Evolutionary conservation across 1,140 invertebrate species (phyloP), one percentile per base, ranked within the genome.

Genomic region (Pachypeltis micranthus): DNA sequence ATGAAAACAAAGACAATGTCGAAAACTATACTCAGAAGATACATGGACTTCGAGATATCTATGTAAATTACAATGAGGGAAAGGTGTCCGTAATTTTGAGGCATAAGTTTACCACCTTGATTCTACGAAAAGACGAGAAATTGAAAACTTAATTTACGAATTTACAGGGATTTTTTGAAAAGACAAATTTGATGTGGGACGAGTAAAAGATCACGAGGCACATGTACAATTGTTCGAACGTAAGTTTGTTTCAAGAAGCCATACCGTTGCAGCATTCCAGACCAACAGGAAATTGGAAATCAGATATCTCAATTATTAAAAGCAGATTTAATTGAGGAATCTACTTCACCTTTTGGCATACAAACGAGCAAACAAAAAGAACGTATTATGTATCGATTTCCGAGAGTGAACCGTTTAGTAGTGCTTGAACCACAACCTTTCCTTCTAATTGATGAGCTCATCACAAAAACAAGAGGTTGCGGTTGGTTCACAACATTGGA

Each of bases 141-240:
- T n/a, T n/a, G n/a, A n/a, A n/a, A n/a, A n/a, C n/a, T n/a, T n/a
- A n/a, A n/a, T n/a, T n/a, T n/a, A n/a, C n/a, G n/a, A n/a, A n/a
- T n/a, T n/a, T 61, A 58, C 29, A 34, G 12, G 44, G 23, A 55
- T 62, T 23, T 67, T 67, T 57, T 63, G 61, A 19, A 63, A 59
- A 51, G 59, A 67, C 29, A 65, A 65, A 51, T 67, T 62, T 62
- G n/a, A n/a, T n/a, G n/a, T n/a, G n/a, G n/a, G n/a, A n/a, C n/a
- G n/a, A n/a, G n/a, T n/a, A n/a, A n/a, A n/a, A n/a, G n/a, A n/a
- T n/a, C n/a, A n/a, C n/a, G n/a, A n/a, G n/a, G n/a, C n/a, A n/a
- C n/a, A n/a, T 23, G 63, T 65, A 54, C 57, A 62, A 39, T 56
- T 64, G 31, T 60, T 62, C 47, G 27, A 44, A 62, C 47, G 59